Conservation (phyloP, 1,140 invertebrate species). For the Meloidogyne floridensis region DNA sequence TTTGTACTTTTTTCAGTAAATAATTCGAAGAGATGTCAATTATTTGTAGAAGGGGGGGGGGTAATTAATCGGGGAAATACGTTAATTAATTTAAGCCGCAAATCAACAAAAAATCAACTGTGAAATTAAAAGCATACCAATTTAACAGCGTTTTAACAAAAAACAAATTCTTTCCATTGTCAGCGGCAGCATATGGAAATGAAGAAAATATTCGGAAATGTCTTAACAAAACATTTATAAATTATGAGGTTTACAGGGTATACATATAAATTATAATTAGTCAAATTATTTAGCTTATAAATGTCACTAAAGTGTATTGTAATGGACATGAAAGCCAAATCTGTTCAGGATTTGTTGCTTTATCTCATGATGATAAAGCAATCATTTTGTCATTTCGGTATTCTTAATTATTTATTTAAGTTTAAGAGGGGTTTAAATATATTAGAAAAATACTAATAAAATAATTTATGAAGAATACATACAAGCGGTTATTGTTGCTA, state of each 20-base stretch:
- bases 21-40: too few species aligned
- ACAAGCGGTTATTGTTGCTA: too few species aligned
- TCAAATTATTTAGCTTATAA: conserved; percentile 11
- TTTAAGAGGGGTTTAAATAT: too few species aligned
- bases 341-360: conserved; percentile 48
- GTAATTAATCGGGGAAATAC: too few species aligned
- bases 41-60: too few species aligned
- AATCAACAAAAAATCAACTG: too few species aligned
- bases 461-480: too few species aligned
- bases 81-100: too few species aligned
- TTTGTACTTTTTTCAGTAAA: too few species aligned
- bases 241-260: neutral
- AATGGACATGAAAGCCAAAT: conserved; percentile 34
- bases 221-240: conserved; percentile 20
- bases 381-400: conserved; percentile 49
- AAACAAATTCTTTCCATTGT: conserved; percentile 40
- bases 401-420: neutral
- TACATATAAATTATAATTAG: neutral
- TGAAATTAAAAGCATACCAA: neutral
- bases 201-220: conserved; percentile 6
- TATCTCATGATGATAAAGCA: conserved; percentile 39
- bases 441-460: too few species aligned
- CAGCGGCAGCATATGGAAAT: conserved; percentile 44
- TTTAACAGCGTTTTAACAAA: neutral
- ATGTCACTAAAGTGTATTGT: conserved; percentile 26